These are phyloP conservation scores for Podarcis cretensis DNA, from an alignment of 2,113 vertebrate species.

Conservation along the genomic window DNA sequence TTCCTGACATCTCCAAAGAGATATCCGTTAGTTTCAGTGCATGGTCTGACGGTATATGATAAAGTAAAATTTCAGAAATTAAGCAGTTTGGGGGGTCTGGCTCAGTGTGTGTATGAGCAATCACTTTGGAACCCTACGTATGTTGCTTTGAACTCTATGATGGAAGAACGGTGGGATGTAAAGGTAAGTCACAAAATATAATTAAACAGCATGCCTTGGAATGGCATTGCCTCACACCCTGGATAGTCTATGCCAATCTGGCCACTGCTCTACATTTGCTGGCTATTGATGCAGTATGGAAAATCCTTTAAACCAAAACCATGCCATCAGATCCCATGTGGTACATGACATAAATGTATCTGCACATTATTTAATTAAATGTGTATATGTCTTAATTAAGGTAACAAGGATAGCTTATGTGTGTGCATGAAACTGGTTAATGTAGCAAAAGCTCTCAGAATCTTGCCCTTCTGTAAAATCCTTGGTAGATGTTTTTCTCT, in stretches of 20 bases:
- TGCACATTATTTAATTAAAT: background rate
- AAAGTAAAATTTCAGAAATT: background rate
- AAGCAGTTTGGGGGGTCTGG: background rate
- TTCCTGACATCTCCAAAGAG: background rate
- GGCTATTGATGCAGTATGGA: background rate
- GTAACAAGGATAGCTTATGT: background rate
- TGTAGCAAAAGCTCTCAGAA: background rate
- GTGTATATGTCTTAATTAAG: background rate
- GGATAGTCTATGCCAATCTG: background rate
- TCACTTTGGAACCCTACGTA: background rate
- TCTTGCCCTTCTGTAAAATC: background rate
- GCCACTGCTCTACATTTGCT: background rate
- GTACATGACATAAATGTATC: no score
- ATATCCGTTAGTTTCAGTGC: background rate
- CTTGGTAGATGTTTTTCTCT: background rate
- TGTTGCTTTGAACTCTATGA: background rate
- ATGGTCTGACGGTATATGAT: background rate
- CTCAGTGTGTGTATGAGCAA: background rate
- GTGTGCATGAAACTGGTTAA: background rate
- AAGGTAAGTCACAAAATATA: background rate
- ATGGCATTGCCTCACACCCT: background rate
- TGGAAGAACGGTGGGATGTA: background rate
- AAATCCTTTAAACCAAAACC: background rate
- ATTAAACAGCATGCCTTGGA: background rate
- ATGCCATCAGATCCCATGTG: background rate